Evolutionary conservation across 2,797 vertebrate genomes (phyloP).

Genomic region (Avahi laniger): DNA sequence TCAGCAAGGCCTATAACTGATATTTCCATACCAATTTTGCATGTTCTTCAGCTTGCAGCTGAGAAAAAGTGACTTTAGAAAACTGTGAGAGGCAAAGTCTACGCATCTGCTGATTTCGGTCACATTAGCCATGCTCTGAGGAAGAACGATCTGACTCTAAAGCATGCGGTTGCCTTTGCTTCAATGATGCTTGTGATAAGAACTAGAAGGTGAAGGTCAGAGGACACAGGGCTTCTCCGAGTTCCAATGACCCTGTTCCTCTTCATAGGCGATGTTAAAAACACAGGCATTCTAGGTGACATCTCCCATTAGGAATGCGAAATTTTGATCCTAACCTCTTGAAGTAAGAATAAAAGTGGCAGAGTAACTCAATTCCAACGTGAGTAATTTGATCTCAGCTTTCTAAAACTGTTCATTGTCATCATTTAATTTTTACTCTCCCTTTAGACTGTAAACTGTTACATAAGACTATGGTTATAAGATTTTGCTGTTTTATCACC

Average conservation of each 20-base stretch:
- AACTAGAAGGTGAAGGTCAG: not conserved
- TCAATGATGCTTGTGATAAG: not conserved
- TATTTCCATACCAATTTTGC: not conserved
- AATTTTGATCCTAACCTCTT: not conserved
- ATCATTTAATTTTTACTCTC: not conserved
- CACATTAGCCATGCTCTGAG: not conserved
- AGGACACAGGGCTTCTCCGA: not conserved
- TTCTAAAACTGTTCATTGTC: not conserved
- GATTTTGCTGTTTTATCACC: not conserved
- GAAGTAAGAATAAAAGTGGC: conserved; percentile 20
- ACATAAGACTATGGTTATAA: not conserved
- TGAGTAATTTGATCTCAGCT: not conserved
- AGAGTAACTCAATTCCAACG: not conserved
- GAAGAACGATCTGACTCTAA: conserved; percentile 5
- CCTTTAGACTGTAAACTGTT: not conserved
- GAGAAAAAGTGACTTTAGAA: conserved; percentile 9
- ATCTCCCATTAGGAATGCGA: not conserved
- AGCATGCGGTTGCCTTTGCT: not conserved
- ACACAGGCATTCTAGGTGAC: not conserved
- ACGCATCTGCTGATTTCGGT: not conserved
- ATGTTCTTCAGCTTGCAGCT: not conserved
- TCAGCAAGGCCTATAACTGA: not conserved
- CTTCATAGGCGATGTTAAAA: not conserved
- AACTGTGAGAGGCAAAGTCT: not conserved
- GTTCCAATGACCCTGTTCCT: not conserved